Base-by-base conservation (phyloP, 2,797 vertebrate species). In the Gorsachius magnificus region DNA sequence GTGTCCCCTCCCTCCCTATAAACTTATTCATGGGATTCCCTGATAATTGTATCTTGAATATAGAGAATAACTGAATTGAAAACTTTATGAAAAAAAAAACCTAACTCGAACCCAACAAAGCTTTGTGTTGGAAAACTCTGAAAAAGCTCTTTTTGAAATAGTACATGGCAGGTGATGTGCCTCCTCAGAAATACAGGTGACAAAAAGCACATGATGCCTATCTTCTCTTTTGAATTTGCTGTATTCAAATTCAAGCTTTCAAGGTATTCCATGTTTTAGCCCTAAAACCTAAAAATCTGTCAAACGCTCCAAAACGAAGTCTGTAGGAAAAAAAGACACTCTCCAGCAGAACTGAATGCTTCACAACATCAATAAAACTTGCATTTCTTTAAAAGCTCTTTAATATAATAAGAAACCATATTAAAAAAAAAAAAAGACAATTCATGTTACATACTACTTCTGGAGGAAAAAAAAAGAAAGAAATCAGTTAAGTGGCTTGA, bases 81-180 rank as follows among this genome's bases (percentile, higher is more conserved):
- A 53, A 63, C 1, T 16, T 29, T 51, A 69, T 16, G 1, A 51
- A 63, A 25, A 18, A 68, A 83, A 85, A 35, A 87, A 18, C 38
- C 38, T 41, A 41, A 41, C 5, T 41, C 21, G 53, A 14, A 35
- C 12, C 3, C 10, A 54, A 63, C 1, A 79, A 65, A 79, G 35
- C 3, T 50, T 58, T 29, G 8, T 13, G n/a, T 66, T 36, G 9
- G 24, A 75, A 64, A 94, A 79, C 21, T 71, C 38, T 57, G 54
- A 57, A 54, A 79, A 75, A 65, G 5, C 3, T 61, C 14, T 81
- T 75, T 26, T 57, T 53, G 4, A 79, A 69, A 65, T 16, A 84
- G 5, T 21, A 48, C 8, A 13, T 17, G 13, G 12, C 0, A 1
- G 35, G 6, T 60, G 50, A 75, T 26, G 53, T 0, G 5, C 43